Base-by-base conservation (phyloP, 53 echinoderm and acorn worm species). In the Pentamera pediparva region DNA sequence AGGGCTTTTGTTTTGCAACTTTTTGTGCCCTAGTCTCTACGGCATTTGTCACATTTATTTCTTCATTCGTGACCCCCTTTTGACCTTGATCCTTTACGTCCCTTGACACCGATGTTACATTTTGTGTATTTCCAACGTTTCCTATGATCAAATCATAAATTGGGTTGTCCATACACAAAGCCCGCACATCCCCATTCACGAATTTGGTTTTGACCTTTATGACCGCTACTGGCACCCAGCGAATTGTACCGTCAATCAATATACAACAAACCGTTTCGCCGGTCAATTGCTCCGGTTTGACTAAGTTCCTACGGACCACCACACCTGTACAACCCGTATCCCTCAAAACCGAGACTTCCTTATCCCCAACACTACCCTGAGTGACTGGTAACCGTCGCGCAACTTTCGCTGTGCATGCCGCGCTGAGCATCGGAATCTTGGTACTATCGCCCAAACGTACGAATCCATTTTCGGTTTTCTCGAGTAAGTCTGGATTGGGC, bases 231-330 rank as follows among this genome's bases (percentile, higher is more conserved):
- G 78, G 78, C 47, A 45, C 43, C 62, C 65, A 40, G 31, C 78
- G 47, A 13, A 67, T 65, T 19, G 65, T 78, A n/a, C 78, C 78
- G 30, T 78, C 78, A 10, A 78, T 78, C 13, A 78, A 50, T 20
- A 78, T 40, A 36, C 74, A 74, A 6, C 19, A 27, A 24, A 22
- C 19, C 8, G 62, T 21, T 76, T 60, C 45, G n/a, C n/a, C n/a
- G 35, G 63, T 32, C 24, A 32, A 35, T 17, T 32, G 18, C 35
- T 62, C 34, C 32, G 33, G 34, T n/a, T 22, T 20, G 6, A 37
- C 39, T 39, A 33, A 21, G n/a, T 37, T 40, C 7, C 38, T 29
- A 45, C 45, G 45, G 29, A 67, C 20, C 18, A 67, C 39, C 37
- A 67, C 45, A 45, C 45, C 45, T 15, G 12, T 1, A 51, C 0